phyloP scores from a whole-genome alignment of 2,797 vertebrate genomes.

The Morelia viridis region DNA sequence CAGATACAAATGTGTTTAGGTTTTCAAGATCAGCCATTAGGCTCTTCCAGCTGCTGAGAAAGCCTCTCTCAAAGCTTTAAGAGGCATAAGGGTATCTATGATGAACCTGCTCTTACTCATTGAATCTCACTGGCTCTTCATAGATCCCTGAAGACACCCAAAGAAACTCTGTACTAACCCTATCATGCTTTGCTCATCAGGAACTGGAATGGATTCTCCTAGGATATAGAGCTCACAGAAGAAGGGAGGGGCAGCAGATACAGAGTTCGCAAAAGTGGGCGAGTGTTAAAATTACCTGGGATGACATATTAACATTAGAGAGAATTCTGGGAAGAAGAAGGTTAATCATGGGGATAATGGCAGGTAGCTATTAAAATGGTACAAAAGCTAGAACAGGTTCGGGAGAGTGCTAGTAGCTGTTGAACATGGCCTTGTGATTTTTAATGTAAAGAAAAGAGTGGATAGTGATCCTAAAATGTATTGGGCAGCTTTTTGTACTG shows the following conservation, averaged over 20 bases:
- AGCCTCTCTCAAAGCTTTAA: too few relatives aligned
- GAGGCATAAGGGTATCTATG: background rate
- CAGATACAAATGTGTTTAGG: too few relatives aligned
- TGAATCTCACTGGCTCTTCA: background rate
- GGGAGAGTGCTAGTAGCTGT: background rate
- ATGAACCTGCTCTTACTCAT: background rate
- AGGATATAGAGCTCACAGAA: background rate
- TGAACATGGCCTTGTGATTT: background rate
- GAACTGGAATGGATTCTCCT: background rate
- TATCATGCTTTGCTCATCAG: background rate
- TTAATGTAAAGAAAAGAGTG: background rate
- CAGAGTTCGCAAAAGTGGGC: background rate
- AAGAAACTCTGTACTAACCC: background rate
- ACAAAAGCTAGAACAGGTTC: background rate
- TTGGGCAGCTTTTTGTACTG: background rate
- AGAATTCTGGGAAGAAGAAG: background rate
- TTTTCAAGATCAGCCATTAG: too few relatives aligned
- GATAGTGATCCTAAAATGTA: background rate
- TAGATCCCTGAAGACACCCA: background rate
- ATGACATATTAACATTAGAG: background rate
- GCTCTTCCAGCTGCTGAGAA: too few relatives aligned
- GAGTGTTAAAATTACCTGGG: background rate
- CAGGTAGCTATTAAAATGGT: background rate
- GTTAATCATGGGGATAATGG: background rate
- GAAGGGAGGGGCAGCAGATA: background rate